Base-by-base conservation (phyloP, 2,797 vertebrate genomes). In the Micropoecilia bifurca region DNA sequence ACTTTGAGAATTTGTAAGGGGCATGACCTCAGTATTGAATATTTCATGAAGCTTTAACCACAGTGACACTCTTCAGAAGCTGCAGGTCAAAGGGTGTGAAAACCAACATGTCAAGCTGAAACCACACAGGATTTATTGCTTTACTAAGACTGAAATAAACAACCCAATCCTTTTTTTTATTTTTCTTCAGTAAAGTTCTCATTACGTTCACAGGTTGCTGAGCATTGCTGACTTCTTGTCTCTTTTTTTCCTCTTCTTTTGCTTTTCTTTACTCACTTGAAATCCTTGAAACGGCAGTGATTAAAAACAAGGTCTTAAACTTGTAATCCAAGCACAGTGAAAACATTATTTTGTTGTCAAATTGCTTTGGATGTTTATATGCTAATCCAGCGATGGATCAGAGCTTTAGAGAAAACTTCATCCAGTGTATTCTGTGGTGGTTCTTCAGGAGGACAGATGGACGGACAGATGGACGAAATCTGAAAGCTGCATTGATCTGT, bases 1-100 rank as follows among this genome's bases (percentile, higher is more conserved):
- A 74, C n/a, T 25, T 4, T 74, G 72, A 77, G 47, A 73, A 75
- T 83, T 73, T 59, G 13, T 55, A 61, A 74, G 33, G 61, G 66
- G 63, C 69, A 28, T 77, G 55, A 46, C 66, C 41, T 80, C 28
- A 71, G 33, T 78, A 71, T 48, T 87, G 77, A 87, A 85, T 87
- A 80, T 89, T 89, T 85, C 77, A 85, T 83, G 71, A 77, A 12
- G 69, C 57, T 75, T 43, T 79, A 77, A 80, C 72, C 79, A 55
- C 74, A 73, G 74, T 74, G 75, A 46, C 75, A 73, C 73, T 74
- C 50, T 59, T 74, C 1, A 53, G 78, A 69, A 45, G 66, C 39
- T n/a, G 39, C 43, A 79, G 71, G 74, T 77, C 59, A 53, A 46
- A 74, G 45, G 53, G 55, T 68, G 68, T 74, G 55, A 80, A 76